These are phyloP conservation scores for Sardina pilchardus DNA, from an alignment of 2,113 vertebrate genomes.

Conservation along the genomic window DNA sequence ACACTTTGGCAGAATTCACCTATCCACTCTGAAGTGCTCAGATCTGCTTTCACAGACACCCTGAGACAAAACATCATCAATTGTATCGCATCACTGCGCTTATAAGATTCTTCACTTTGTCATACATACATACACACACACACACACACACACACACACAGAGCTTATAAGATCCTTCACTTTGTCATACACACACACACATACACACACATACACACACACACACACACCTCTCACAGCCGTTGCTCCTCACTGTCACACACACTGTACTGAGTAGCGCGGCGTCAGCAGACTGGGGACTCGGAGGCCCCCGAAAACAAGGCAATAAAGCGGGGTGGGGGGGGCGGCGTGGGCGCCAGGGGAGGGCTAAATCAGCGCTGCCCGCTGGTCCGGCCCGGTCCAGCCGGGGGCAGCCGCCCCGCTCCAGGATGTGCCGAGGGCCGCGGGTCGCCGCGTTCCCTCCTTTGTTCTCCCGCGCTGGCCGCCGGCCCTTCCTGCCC, in stretches of 20 bases:
- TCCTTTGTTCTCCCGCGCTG: conserved; percentile 65
- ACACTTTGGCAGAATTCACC: neutral
- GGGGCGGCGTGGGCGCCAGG: conserved; percentile 57
- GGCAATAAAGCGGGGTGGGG: conserved; percentile 67
- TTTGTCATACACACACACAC: conserved; percentile 19
- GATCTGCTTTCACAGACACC: neutral
- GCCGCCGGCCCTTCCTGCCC: conserved; percentile 68
- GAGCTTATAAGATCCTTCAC: too few relatives aligned
- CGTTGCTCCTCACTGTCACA: conserved; percentile 42
- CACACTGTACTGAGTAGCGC: conserved; percentile 47
- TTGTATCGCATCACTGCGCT: neutral
- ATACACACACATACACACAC: neutral
- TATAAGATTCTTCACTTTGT: neutral
- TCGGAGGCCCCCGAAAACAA: conserved; percentile 67
- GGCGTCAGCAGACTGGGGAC: conserved; percentile 63
- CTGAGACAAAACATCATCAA: neutral
- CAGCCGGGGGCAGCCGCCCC: conserved; percentile 37
- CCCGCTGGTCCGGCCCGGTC: too few relatives aligned
- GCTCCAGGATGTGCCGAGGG: conserved; percentile 49
- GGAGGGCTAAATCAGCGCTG: conserved; percentile 70
- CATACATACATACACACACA: neutral
- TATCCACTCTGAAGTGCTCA: neutral
- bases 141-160: conserved; percentile 1
- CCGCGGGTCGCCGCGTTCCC: conserved; percentile 59
- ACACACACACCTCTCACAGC: neutral